Evolutionary conservation across 2,888 invertebrate genomes (phyloP).

Genomic region (Drosophila histrio): DNA sequence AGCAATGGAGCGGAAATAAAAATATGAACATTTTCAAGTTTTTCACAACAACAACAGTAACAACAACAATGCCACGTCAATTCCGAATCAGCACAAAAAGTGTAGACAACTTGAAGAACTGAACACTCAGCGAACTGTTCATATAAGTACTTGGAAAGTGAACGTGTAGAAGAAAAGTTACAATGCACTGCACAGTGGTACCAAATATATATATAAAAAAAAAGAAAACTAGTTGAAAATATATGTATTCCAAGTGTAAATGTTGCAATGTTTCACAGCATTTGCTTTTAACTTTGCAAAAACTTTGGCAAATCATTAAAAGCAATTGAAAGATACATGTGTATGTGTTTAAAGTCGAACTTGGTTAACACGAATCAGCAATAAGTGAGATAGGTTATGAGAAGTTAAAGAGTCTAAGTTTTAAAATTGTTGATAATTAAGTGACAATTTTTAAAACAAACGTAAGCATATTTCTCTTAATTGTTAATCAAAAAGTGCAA

Average conservation of each 20-base stretch:
- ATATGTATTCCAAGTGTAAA: constrained; percentile 1
- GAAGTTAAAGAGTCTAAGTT: neutral
- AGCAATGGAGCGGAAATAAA: constrained; percentile 63
- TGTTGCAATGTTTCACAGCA: constrained; percentile 1
- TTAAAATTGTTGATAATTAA: neutral
- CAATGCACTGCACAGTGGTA: constrained; percentile 24
- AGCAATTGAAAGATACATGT: neutral
- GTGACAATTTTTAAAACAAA: neutral
- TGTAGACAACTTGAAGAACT: constrained; percentile 38
- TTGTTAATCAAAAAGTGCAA: too few species aligned
- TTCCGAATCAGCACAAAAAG: constrained; percentile 14
- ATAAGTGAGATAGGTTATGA: neutral
- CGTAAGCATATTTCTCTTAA: neutral
- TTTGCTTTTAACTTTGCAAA: neutral
- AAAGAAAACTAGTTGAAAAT: neutral
- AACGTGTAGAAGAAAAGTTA: constrained; percentile 33
- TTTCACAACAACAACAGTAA: constrained; percentile 9
- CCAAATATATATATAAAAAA: constrained; percentile 12
- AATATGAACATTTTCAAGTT: constrained; percentile 37
- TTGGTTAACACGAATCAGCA: neutral
- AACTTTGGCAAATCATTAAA: constrained; percentile 10
- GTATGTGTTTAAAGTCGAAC: neutral
- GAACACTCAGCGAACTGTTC: constrained; percentile 46
- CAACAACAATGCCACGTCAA: neutral
- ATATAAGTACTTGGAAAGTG: constrained; percentile 41